Conservation (phyloP, 2,113 vertebrate genomes). For the Cololabis saira region DNA sequence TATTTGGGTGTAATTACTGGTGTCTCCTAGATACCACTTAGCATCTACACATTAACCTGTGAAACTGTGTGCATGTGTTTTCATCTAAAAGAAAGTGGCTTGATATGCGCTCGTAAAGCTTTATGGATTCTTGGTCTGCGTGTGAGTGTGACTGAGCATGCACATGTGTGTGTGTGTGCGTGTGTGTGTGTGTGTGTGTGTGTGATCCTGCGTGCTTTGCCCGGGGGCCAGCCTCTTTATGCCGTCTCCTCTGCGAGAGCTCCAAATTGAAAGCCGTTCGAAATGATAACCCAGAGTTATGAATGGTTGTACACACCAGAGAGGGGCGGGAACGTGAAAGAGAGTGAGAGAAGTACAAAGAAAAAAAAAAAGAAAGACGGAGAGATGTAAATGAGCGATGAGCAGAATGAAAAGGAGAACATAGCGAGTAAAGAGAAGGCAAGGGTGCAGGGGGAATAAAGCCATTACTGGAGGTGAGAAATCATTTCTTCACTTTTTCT, state of each 20-base stretch:
- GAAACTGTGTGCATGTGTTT: conserved; percentile 34
- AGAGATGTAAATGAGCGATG: conserved; percentile 43
- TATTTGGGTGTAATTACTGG: conserved; percentile 39
- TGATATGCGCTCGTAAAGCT: conserved; percentile 28
- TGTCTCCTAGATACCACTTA: conserved; percentile 56
- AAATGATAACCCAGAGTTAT: conserved; percentile 73
- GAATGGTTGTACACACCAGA: conserved; percentile 54
- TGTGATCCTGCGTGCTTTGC: conserved; percentile 13
- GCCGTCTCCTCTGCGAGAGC: conserved; percentile 44
- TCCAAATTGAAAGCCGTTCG: conserved; percentile 65
- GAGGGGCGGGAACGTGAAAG: conserved; percentile 34
- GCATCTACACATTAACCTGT: conserved; percentile 60
- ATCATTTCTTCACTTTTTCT: conserved; percentile 19
- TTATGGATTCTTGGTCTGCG: conserved; percentile 18
- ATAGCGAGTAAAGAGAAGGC: conserved; percentile 48
- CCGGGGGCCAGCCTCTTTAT: conserved; percentile 54
- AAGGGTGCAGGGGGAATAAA: conserved; percentile 45
- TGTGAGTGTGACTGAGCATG: conserved; percentile 8
- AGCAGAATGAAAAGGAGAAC: conserved; percentile 48
- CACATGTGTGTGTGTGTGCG: neutral
- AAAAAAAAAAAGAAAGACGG: neutral
- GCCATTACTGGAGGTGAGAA: conserved; percentile 51
- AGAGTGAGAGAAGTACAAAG: conserved; percentile 16
- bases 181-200: conserved; percentile 9
- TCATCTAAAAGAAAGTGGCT: conserved; percentile 11